phyloP scores from a whole-genome alignment of 2,888 invertebrate genomes.

The Rotaria socialis region DNA sequence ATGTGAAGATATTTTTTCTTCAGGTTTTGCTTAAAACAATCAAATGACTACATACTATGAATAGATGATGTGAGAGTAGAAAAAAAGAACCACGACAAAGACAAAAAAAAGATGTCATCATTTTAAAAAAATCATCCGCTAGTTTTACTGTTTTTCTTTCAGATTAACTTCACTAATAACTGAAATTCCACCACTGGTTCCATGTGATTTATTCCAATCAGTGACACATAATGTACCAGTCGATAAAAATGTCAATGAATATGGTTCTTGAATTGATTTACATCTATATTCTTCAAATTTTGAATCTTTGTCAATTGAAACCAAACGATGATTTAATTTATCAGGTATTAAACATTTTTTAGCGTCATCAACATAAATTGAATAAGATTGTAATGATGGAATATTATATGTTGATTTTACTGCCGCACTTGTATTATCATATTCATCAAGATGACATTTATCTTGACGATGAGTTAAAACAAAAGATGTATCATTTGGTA shows the following conservation, averaged over 20 bases:
- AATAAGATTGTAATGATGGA: conserved; percentile 27
- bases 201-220: conserved; percentile 24
- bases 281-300: conserved; percentile 25
- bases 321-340: conserved; percentile 28
- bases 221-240: conserved; percentile 23
- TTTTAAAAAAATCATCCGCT: not conserved
- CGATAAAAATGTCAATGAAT: conserved; percentile 30
- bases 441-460: conserved; percentile 18
- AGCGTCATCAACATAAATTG: not conserved
- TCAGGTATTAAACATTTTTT: conserved; percentile 19
- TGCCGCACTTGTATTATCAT: not conserved
- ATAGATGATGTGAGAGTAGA: not conserved
- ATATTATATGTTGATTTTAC: not conserved
- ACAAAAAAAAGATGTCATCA: not conserved
- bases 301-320: conserved; percentile 26
- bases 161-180: not conserved
- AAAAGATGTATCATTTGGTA: conserved; percentile 4
- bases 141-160: conserved; percentile 8
- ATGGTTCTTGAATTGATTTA: conserved; percentile 20
- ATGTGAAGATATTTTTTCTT: not conserved
- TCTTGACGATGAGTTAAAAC: conserved; percentile 36
- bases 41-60: conserved; percentile 11
- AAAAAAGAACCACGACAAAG: not conserved
- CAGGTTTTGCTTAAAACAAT: not conserved
- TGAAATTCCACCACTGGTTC: not conserved